These are phyloP conservation scores for Ameiurus melas DNA, from an alignment of 2,113 vertebrate genomes.

Conservation along the genomic window DNA sequence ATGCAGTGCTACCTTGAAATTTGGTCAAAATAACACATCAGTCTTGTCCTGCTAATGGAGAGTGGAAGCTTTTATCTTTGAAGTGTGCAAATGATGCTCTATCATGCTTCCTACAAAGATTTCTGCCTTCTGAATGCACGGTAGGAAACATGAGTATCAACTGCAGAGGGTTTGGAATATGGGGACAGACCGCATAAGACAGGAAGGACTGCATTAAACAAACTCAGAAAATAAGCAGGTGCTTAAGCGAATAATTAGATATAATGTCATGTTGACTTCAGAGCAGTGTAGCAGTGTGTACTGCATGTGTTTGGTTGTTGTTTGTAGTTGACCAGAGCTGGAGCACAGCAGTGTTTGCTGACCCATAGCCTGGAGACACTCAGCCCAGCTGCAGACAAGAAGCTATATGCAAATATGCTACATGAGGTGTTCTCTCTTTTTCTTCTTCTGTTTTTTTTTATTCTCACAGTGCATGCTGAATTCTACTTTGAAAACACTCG, in stretches of 20 bases:
- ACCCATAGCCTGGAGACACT: slow-evolving; percentile 29
- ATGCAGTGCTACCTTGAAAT: not conserved
- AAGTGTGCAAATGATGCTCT: slow-evolving; percentile 11
- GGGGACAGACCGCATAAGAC: not conserved
- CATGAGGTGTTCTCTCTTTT: no score
- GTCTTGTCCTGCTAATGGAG: not conserved
- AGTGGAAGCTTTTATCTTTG: not conserved
- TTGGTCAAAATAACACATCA: not conserved
- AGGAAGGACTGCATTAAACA: not conserved
- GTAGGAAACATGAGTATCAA: not conserved
- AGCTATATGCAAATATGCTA: not conserved
- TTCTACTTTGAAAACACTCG: slow-evolving; percentile 12
- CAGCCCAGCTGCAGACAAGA: not conserved
- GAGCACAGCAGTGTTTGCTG: slow-evolving; percentile 32
- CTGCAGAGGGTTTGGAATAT: not conserved
- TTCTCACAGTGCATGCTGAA: not conserved
- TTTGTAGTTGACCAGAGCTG: slow-evolving; percentile 6
- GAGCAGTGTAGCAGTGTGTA: not conserved
- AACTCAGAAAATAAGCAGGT: not conserved
- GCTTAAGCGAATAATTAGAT: not conserved
- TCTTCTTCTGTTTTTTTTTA: not conserved
- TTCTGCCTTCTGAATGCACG: not conserved
- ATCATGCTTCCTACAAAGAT: not conserved
- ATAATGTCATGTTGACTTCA: not conserved
- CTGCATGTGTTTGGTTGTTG: not conserved